Percentiles rank a stretch among this genome's conserved stretches.
Conservation (phyloP, 2,113 vertebrate genomes). For the Cryptomyrus ogoouensis region DNA sequence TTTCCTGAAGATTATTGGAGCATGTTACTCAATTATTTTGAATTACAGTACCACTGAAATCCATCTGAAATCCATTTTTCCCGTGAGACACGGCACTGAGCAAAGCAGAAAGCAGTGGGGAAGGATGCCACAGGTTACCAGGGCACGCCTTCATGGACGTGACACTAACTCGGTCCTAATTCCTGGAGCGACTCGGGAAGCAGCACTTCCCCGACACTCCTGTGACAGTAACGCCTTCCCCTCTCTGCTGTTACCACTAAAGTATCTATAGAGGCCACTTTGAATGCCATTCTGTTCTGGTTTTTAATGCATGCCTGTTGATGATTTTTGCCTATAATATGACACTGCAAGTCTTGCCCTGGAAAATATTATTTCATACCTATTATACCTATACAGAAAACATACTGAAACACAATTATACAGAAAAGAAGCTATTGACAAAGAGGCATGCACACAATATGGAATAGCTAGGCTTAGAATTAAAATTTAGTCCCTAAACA, state of each 20-base stretch:
- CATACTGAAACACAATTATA: background rate
- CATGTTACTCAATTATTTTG: background rate
- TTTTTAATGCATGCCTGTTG: background rate
- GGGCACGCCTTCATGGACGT: background rate
- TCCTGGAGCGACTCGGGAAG: background rate
- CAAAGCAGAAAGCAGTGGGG: slow-evolving; percentile 7
- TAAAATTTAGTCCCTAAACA: background rate
- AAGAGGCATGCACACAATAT: background rate
- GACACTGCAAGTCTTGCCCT: background rate
- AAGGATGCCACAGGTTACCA: background rate
- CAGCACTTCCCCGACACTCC: slow-evolving; percentile 11
- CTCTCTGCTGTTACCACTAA: background rate
- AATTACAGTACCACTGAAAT: background rate
- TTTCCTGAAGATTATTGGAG: background rate
- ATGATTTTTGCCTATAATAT: background rate
- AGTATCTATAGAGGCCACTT: background rate
- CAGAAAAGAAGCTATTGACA: slow-evolving; percentile 9
- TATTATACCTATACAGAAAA: background rate
- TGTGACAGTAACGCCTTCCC: background rate
- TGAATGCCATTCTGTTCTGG: too few species aligned
- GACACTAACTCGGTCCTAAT: slow-evolving; percentile 22
- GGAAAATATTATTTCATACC: background rate
- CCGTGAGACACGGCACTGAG: slow-evolving; percentile 18
- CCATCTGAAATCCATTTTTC: background rate
- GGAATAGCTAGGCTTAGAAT: background rate